These are phyloP conservation scores for Bergia sp. DNA, from an alignment of 92 coral and sea anemone genomes.

Conservation along the genomic window DNA sequence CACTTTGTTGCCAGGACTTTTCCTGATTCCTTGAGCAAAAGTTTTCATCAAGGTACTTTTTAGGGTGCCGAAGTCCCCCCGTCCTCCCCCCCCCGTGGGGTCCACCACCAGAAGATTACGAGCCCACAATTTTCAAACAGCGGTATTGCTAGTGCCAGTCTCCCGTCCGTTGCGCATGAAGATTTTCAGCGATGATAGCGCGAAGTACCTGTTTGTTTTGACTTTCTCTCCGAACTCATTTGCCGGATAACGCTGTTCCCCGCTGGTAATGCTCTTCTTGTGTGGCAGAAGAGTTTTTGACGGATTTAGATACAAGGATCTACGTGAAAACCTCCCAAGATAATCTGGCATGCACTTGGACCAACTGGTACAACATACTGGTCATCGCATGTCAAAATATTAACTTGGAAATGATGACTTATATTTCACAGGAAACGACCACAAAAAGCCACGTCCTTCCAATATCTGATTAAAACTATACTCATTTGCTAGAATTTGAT, in stretches of 20 bases:
- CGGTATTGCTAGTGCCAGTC: constrained; percentile 16
- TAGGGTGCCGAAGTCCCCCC: no score
- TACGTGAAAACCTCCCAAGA: not conserved
- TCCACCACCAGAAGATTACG: not conserved
- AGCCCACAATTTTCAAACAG: not conserved
- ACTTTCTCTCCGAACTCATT: not conserved
- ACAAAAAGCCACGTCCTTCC: not conserved
- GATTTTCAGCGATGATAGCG: not conserved
- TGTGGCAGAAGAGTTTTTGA: not conserved
- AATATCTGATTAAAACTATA: not conserved
- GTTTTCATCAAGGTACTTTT: no score
- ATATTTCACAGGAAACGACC: constrained; percentile 22
- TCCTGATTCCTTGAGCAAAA: no score
- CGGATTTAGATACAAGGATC: not conserved
- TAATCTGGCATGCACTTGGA: not conserved
- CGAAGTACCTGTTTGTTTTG: constrained; percentile 29
- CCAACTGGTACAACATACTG: not conserved
- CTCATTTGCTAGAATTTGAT: not conserved
- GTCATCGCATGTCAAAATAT: not conserved
- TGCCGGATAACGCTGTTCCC: not conserved
- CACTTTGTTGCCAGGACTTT: no score
- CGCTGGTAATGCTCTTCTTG: not conserved
- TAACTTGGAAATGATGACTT: not conserved
- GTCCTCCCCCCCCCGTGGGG: no score
- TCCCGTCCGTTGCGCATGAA: not conserved